Evolutionary conservation across 2,113 vertebrate species (phyloP).

Genomic region (Leptocoma aspasia): DNA sequence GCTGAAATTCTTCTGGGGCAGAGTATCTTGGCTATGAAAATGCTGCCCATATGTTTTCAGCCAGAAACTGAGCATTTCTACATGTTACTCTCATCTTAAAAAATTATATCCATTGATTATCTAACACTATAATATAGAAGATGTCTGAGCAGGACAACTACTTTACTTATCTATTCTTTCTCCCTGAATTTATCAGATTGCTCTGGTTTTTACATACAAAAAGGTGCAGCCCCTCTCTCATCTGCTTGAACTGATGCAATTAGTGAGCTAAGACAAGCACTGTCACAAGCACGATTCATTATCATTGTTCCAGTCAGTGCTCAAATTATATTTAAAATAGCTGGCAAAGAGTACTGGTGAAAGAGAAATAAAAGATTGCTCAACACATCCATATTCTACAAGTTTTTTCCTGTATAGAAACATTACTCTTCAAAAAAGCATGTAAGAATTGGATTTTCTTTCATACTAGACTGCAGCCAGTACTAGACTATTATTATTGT

Average conservation of each 20-base stretch:
- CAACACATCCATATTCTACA: not conserved
- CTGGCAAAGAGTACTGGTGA: not conserved
- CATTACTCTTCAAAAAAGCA: not conserved
- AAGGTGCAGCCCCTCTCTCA: not conserved
- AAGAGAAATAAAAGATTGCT: not conserved
- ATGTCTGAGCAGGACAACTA: not conserved
- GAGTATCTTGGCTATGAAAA: not conserved
- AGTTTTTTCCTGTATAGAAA: not conserved
- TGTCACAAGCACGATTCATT: not conserved
- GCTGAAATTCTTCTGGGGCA: not conserved
- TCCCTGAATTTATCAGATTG: not conserved
- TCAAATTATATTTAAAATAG: conserved; percentile 8
- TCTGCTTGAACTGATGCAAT: not conserved
- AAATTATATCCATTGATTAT: not conserved
- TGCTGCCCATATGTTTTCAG: not conserved
- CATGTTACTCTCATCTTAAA: not conserved
- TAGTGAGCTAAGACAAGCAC: not conserved
- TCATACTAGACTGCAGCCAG: not conserved
- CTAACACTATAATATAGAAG: not conserved
- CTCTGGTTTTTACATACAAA: not conserved
- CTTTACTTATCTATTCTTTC: not conserved
- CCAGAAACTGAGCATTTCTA: not conserved
- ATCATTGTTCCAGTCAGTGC: not conserved
- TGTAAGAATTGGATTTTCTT: not conserved
- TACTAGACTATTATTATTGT: not conserved